Base-by-base conservation (phyloP, 1,140 invertebrate species). In the Diorhabda carinulata region DNA sequence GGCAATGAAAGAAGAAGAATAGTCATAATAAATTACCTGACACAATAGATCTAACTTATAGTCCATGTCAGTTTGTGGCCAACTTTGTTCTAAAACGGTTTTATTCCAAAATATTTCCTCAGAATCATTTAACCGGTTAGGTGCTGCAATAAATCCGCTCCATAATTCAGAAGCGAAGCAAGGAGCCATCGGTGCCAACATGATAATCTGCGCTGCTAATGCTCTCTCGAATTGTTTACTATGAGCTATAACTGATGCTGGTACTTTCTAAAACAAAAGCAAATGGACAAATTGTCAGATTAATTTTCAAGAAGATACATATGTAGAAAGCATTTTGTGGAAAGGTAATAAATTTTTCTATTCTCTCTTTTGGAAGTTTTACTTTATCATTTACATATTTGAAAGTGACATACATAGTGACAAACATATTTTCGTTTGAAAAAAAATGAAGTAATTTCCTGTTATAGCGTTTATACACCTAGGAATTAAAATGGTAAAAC, bases 151-250 rank as follows among this genome's bases (percentile, higher is more conserved):
- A 76, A 96, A 90, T 45, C 88, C 92, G 44, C 87, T 83, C 96
- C 96, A 98, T 44, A 97, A 82, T 82, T 97, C 94, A 2, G 91
- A 93, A 6, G 93, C 88, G 80, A 97, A 97, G 81, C 95, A 92
- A 5, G 96, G 96, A 4, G 91, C 90, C 71, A 98, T 84, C 0
- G 95, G 95, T 3, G 92, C 87, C 3, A 97, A 76, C 87, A 96
- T 90, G 66, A 97, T 91, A 61, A 98, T 87, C 74, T 94, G 87
- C 8, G 84, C 81, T 10, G 88, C 92, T 62, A 98, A 82, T 7
- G 91, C 87, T 73, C 87, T 80, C 81, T 96, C 92, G 82, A 87
- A 97, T 76, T 95, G 87, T n/a, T 82, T 82, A 78, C 92, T 90
- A 68, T 84, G 84, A 9, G 84, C 85, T 60, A 90, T 82, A 52